These are phyloP conservation scores for Himalopsyche tibetana DNA, from an alignment of 2,888 invertebrate species.

Conservation along the genomic window DNA sequence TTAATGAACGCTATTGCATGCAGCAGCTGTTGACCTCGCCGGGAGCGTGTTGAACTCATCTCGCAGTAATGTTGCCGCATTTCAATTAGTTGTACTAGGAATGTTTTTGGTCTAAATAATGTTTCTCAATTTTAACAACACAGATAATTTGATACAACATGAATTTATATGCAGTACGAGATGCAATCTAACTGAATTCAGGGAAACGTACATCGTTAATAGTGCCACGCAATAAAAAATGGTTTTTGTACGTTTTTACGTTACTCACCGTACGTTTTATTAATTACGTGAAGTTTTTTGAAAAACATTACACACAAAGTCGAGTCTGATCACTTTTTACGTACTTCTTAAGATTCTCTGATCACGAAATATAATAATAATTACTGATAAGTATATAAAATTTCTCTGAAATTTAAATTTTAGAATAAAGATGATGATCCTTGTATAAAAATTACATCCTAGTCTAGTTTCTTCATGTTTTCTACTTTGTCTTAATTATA, in stretches of 20 bases:
- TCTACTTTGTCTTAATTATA: too few species aligned
- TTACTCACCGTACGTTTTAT: not conserved
- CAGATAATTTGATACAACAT: not conserved
- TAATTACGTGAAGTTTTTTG: not conserved
- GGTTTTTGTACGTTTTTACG: not conserved
- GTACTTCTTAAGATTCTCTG: too few species aligned
- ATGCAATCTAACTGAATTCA: not conserved
- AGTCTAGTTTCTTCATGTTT: too few species aligned
- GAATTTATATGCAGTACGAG: slow-evolving; percentile 9
- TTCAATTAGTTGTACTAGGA: slow-evolving; percentile 3
- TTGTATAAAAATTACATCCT: too few species aligned
- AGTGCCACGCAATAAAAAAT: not conserved
- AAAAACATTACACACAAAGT: not conserved
- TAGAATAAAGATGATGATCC: too few species aligned
- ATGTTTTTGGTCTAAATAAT: slow-evolving; percentile 27
- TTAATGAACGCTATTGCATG: not conserved
- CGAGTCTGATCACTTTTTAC: too few species aligned
- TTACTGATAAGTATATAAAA: too few species aligned
- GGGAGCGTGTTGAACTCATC: slow-evolving; percentile 16
- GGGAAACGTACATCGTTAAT: not conserved
- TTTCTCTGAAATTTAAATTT: too few species aligned
- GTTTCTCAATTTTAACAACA: not conserved
- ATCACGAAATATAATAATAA: too few species aligned
- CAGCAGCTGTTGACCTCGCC: slow-evolving; percentile 22
- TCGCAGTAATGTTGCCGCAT: slow-evolving; percentile 29